Conservation (phyloP, 1,140 invertebrate genomes). For the Gyrodactylus salaris region DNA sequence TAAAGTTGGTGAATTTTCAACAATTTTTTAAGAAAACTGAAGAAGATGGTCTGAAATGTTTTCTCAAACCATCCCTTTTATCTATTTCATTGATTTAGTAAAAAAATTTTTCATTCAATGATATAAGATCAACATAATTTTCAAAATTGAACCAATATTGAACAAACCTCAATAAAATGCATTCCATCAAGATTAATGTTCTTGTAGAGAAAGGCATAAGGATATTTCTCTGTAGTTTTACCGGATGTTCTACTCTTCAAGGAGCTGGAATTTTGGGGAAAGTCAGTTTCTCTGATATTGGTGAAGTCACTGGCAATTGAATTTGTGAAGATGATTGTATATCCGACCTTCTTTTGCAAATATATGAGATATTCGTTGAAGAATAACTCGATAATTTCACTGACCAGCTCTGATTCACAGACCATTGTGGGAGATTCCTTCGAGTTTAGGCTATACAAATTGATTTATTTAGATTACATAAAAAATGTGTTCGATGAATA, state of each 20-base stretch:
- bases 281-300: background rate
- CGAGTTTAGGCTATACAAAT: no score
- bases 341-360: background rate
- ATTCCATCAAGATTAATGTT: background rate
- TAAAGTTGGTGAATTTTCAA: no score
- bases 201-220: background rate
- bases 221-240: background rate
- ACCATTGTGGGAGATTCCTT: background rate
- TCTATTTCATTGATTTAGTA: no score
- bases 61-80: no score
- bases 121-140: background rate
- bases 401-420: background rate
- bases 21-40: no score
- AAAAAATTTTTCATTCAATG: no score
- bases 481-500: no score
- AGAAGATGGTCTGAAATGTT: no score
- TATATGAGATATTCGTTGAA: background rate
- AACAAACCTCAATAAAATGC: background rate
- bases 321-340: background rate
- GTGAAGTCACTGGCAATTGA: no score
- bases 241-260: no score
- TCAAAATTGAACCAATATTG: background rate
- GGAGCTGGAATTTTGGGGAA: no score
- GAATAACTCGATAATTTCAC: background rate
- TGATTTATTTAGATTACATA: no score